Evolutionary conservation across 2,797 vertebrate genomes (phyloP), one percentile per base, ranked within the genome.

Genomic region (Lacerta viridis): DNA sequence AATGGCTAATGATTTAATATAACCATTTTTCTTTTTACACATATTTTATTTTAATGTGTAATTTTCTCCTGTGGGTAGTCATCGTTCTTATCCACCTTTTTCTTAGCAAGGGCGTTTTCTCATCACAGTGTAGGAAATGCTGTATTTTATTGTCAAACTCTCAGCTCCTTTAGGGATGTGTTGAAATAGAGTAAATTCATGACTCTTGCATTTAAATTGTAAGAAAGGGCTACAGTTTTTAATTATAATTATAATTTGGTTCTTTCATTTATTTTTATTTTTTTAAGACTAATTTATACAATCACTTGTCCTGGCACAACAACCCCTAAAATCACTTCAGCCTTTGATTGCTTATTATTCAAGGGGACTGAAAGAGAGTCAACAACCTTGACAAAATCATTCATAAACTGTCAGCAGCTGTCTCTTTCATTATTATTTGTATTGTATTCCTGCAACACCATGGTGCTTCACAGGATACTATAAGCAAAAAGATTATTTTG

Each of bases 31-130:
- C 36, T 46, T 82, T 71, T 41, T 64, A 33, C 7, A 64, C 7
- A 25, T n/a, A 10, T 29, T 83, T 86, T 10, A 20, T 64, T 90
- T 87, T 64, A 78, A 78, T 29, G n/a, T 72, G n/a, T 50, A 78
- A 36, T 80, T n/a, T 41, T 25, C 29, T 68, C 8, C 33, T 29
- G 20, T 4, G 59, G 43, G 4, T 66, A 41, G 8, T 75, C 29
- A 3, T 46, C 83, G 4, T 41, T n/a, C 9, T 25, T 11, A 36
- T 29, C 3, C 46, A 61, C 9, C 8, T 77, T 78, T 69, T 23
- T 83, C 43, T 77, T 80, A 61, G 36, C 11, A 66, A 39, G 29
- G 27, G 15, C 6, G n/a, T 39, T 50, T 27, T 76, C 9, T 39
- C 15, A 72, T 61, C 46, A 69, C 64, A 71, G 66, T 23, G 59